These are phyloP conservation scores for Lordiphosa stackelbergi DNA, from an alignment of 1,140 invertebrate species.

Conservation along the genomic window DNA sequence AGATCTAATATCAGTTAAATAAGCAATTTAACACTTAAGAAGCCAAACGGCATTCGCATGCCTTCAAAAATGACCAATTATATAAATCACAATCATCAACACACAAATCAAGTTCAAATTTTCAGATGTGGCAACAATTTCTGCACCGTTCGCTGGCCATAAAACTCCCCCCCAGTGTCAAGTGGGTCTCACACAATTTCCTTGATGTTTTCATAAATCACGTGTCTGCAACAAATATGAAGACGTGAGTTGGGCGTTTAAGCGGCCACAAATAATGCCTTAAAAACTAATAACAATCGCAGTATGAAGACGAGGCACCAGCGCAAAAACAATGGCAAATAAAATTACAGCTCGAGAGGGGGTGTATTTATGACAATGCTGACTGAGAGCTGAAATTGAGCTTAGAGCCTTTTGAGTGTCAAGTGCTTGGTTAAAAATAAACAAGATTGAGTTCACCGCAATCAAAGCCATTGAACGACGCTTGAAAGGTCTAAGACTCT, in stretches of 20 bases:
- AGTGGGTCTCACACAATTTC: slow-evolving; percentile 31
- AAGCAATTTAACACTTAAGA: slow-evolving; percentile 22
- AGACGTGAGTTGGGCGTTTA: slow-evolving; percentile 49
- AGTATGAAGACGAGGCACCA: neutral
- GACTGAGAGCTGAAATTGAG: slow-evolving; percentile 20
- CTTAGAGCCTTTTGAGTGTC: slow-evolving; percentile 21
- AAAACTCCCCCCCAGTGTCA: slow-evolving; percentile 48
- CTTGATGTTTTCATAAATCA: slow-evolving; percentile 49
- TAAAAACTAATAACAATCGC: slow-evolving; percentile 47
- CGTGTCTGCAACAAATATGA: slow-evolving; percentile 42
- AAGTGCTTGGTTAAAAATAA: slow-evolving; percentile 26
- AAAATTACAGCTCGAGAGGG: neutral
- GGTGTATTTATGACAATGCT: slow-evolving; percentile 23
- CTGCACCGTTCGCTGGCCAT: slow-evolving; percentile 22
- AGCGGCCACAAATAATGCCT: slow-evolving; percentile 42
- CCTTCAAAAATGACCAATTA: slow-evolving; percentile 28
- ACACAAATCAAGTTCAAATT: slow-evolving; percentile 45
- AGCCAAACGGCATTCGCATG: slow-evolving; percentile 27
- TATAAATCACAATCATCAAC: slow-evolving; percentile 33
- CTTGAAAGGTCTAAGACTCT: slow-evolving; percentile 38
- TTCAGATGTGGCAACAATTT: slow-evolving; percentile 27
- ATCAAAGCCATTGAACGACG: slow-evolving; percentile 30
- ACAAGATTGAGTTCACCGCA: slow-evolving; percentile 10
- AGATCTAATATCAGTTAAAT: slow-evolving; percentile 20
- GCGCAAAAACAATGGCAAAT: slow-evolving; percentile 13